phyloP scores from a whole-genome alignment of 2,113 vertebrate genomes.

The Melanostigma gelatinosum region DNA sequence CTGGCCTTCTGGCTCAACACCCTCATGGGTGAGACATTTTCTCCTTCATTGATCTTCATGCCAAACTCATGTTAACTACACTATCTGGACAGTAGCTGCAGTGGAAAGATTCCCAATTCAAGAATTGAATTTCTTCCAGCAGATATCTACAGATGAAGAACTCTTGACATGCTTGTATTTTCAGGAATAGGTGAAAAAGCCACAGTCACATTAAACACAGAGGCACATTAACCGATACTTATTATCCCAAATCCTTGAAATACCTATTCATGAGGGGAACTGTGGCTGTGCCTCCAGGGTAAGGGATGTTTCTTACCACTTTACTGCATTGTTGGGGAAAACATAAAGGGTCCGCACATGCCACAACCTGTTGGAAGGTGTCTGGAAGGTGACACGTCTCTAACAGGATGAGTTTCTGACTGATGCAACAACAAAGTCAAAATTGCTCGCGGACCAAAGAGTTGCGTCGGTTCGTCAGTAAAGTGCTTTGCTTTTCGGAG shows the following conservation, averaged over 20 bases:
- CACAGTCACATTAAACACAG: constrained; percentile 6
- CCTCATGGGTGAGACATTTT: constrained; percentile 86
- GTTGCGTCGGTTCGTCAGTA: neutral
- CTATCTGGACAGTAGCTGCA: neutral
- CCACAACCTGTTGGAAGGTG: constrained; percentile 43
- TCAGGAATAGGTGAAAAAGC: neutral
- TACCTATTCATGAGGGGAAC: constrained; percentile 17
- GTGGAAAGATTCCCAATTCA: neutral
- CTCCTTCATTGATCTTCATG: neutral
- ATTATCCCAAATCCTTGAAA: constrained; percentile 56
- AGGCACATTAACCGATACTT: constrained; percentile 40
- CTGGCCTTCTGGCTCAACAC: constrained; percentile 94
- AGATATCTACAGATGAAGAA: neutral
- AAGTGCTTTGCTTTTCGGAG: neutral
- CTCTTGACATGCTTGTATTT: constrained; percentile 15
- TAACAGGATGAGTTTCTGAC: constrained; percentile 9
- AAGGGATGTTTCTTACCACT: constrained; percentile 39
- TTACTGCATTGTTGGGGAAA: constrained; percentile 38
- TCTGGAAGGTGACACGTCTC: constrained; percentile 39
- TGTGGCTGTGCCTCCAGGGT: constrained; percentile 3
- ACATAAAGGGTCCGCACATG: constrained; percentile 44
- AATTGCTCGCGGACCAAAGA: neutral
- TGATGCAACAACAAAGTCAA: neutral
- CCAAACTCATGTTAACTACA: neutral
- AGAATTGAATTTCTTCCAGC: neutral